Percentiles rank a stretch among this genome's conserved stretches.
These are phyloP conservation scores for Bombus turneri DNA, from an alignment of 1,140 invertebrate genomes.

Conservation along the genomic window DNA sequence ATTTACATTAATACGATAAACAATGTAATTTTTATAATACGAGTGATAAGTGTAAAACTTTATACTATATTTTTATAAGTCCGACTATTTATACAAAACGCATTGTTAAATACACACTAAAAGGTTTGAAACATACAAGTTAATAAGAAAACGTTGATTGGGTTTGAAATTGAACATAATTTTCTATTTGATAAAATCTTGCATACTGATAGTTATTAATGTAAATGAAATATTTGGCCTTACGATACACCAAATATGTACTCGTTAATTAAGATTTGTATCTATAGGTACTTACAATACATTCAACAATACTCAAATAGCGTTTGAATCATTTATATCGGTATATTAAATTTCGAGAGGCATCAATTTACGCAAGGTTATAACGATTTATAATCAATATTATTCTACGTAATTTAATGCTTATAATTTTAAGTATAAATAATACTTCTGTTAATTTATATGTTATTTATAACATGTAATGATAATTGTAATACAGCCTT, in stretches of 20 bases:
- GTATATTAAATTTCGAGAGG: neutral
- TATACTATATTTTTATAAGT: too few species aligned
- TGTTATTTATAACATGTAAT: neutral
- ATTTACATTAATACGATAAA: too few species aligned
- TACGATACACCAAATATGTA: neutral
- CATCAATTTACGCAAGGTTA: neutral
- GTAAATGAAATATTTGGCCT: neutral
- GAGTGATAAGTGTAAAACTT: too few species aligned
- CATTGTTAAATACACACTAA: too few species aligned
- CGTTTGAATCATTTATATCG: neutral
- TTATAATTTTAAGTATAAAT: neutral
- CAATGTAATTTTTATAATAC: too few species aligned
- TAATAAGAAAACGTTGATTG: neutral
- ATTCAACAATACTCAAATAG: neutral
- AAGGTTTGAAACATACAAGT: neutral
- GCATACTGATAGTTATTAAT: neutral
- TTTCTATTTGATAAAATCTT: neutral
- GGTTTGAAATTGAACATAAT: neutral
- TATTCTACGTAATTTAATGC: neutral
- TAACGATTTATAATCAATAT: neutral
- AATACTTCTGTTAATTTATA: neutral
- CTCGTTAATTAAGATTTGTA: neutral
- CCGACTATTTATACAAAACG: too few species aligned
- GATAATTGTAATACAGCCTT: neutral
- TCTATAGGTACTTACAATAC: neutral